Evolutionary conservation across 1,140 invertebrate genomes (phyloP), one percentile per base, ranked within the genome.

Genomic region (Drosophila neocordata): DNA sequence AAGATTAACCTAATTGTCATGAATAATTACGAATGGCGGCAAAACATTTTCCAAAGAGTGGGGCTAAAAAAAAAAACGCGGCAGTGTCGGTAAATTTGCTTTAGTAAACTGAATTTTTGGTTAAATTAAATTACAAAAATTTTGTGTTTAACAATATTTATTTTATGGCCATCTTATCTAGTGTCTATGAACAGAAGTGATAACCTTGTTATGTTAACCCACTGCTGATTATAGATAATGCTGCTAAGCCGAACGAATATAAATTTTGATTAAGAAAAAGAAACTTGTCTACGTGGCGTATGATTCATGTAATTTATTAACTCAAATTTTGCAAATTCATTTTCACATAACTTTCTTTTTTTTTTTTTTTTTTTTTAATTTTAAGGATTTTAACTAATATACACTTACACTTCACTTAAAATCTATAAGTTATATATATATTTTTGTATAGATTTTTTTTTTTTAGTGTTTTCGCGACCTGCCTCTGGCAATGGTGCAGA

Each of bases 1-100:
- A 88, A 63, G 67, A 60, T 70, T 73, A 79, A 73, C 63, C 51
- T 75, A 88, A 83, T 83, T 83, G 73, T 79, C 65, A 73, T 59
- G 65, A 76, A 78, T 78, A 78, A 55, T 55, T 55, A 55, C 24
- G 22, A 31, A 31, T 31, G 22, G 22, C 22, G 22, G 22, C 22
- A 24, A 11, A 53, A 27, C 22, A 31, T 31, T 8, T 1, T 7
- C 24, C n/a, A 13, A 31, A 55, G 11, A 11, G 6, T 9, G 52
- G 11, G 2, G 4, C 5, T n/a, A 55, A 15, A 1, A 13, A 1
- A 55, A 15, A 1, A 13, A 1, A 13, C 8, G n/a, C 13, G 41
- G 18, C 8, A 0, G 8, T 7, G 8, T n/a, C n/a, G 15, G 27
- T 7, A 22, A 34, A 15, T 31, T 31, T 31, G 27, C 27, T 31